phyloP scores from a whole-genome alignment of 2,888 invertebrate genomes.

The Tachina lurida region DNA sequence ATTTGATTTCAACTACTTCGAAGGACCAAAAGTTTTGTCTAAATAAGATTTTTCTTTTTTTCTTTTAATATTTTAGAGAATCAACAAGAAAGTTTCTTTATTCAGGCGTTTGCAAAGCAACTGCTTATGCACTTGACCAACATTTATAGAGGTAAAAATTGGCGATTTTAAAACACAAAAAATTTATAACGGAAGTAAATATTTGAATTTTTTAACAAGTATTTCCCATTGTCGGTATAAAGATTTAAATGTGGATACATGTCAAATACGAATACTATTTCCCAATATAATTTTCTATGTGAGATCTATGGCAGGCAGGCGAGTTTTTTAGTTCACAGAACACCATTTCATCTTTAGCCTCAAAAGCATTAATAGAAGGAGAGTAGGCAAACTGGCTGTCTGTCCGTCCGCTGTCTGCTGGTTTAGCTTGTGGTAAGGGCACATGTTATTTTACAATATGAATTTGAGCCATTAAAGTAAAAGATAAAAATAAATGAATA shows the following conservation, averaged over 20 bases:
- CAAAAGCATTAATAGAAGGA: constrained; percentile 2
- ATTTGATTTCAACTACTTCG: too few species aligned
- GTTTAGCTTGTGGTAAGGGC: constrained; percentile 31
- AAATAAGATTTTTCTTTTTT: not conserved
- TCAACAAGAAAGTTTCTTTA: not conserved
- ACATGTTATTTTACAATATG: constrained; percentile 28
- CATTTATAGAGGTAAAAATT: not conserved
- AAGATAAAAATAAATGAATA: constrained; percentile 13
- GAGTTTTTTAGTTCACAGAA: too few species aligned
- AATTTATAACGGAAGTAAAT: constrained; percentile 57
- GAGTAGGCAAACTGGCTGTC: not conserved
- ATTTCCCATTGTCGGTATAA: constrained; percentile 60
- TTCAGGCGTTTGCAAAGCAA: not conserved
- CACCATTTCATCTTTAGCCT: not conserved
- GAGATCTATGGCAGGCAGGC: constrained; percentile 28
- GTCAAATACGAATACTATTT: constrained; percentile 47
- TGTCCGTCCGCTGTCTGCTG: not conserved
- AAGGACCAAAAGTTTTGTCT: too few species aligned
- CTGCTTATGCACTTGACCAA: constrained; percentile 7
- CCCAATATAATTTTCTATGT: constrained; percentile 30
- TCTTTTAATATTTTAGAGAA: not conserved
- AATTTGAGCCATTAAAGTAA: constrained; percentile 36
- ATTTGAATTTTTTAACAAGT: constrained; percentile 70
- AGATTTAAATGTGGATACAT: constrained; percentile 42
- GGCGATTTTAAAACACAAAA: constrained; percentile 17